Evolutionary conservation across 2,113 vertebrate genomes (phyloP).

Genomic region (Indicator maculatus): DNA sequence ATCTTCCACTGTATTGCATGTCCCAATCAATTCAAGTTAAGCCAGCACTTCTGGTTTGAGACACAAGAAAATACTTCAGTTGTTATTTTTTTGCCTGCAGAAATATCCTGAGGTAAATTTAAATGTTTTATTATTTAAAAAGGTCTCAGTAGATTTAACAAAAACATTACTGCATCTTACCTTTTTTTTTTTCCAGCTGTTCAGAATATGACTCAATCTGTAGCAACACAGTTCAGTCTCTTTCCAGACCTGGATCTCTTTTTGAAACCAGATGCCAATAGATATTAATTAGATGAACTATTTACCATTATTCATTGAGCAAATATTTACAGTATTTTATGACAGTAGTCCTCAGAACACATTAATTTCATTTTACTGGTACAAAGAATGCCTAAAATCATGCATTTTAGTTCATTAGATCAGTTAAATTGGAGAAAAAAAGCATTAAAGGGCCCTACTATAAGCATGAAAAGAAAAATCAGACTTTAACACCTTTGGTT

Average conservation of each 20-base stretch:
- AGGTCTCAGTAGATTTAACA: neutral
- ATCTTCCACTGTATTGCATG: neutral
- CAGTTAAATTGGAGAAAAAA: neutral
- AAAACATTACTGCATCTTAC: neutral
- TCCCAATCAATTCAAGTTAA: neutral
- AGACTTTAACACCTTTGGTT: neutral
- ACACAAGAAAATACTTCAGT: neutral
- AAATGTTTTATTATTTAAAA: neutral
- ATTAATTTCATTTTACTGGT: neutral
- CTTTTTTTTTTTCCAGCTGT: constrained; percentile 41
- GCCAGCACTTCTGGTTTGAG: neutral
- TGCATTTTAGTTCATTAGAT: neutral
- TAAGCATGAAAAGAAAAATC: neutral
- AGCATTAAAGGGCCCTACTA: neutral
- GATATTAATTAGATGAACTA: constrained; percentile 81
- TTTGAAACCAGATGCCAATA: constrained; percentile 82
- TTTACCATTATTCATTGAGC: constrained; percentile 28
- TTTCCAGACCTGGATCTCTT: constrained; percentile 85
- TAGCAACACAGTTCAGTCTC: constrained; percentile 83
- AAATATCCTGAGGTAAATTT: neutral
- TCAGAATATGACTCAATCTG: constrained; percentile 72
- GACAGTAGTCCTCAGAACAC: neutral
- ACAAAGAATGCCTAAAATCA: neutral
- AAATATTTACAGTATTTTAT: neutral
- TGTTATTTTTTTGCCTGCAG: neutral